These are phyloP conservation scores for Distichodus sexfasciatus DNA, from an alignment of 2,797 vertebrate species.

Conservation along the genomic window DNA sequence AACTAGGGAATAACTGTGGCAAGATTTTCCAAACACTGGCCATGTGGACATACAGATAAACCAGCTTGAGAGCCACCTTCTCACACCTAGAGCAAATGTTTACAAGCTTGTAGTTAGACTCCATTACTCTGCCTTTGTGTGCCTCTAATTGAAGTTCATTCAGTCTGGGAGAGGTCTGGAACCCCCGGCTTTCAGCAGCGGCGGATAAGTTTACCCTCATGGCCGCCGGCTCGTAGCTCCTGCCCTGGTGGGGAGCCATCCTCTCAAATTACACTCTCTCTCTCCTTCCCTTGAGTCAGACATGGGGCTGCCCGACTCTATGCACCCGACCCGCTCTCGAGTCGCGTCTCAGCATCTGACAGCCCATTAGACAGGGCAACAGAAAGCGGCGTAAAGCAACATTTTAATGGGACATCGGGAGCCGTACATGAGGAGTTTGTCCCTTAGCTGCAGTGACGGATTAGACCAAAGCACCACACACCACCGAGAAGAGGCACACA, in stretches of 20 bases:
- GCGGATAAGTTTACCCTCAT: conserved; percentile 35
- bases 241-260: conserved; percentile 22
- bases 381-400: conserved; percentile 10
- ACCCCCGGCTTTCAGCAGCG: conserved; percentile 14
- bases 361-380: conserved; percentile 23
- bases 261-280: conserved; percentile 40
- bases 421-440: not conserved
- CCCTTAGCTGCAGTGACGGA: conserved; percentile 14
- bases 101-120: conserved; percentile 41
- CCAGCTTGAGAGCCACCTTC: too few species aligned
- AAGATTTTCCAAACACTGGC: too few species aligned
- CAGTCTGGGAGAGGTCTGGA: conserved; percentile 23
- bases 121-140: conserved; percentile 41
- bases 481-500: not conserved
- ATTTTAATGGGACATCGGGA: not conserved
- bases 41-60: not conserved
- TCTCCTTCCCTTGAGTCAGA: conserved; percentile 19
- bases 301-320: not conserved
- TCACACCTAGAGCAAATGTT: conserved; percentile 33
- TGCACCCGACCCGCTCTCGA: conserved; percentile 9
- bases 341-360: too few species aligned
- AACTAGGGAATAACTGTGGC: too few species aligned
- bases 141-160: conserved; percentile 45
- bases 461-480: not conserved
- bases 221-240: not conserved